Base-by-base conservation (phyloP, 2,888 invertebrate species). In the Apotomis betuletana region DNA sequence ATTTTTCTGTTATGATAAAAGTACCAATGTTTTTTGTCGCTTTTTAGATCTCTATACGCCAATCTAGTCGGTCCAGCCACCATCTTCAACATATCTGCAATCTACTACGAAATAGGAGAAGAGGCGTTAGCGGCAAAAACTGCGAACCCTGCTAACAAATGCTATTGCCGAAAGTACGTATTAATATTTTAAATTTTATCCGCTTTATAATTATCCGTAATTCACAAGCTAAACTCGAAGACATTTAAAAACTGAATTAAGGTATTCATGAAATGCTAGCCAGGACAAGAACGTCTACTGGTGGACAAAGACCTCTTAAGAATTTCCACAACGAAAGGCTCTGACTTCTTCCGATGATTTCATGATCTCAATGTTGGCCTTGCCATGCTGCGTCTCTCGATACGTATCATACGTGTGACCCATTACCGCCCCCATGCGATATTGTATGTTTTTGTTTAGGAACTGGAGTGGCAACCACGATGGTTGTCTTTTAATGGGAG, bases 401-500 rank as follows among this genome's bases (percentile, higher is more conserved):
- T 27, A 27, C 27, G 27, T 2, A 27, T 27, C 27, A 27, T 27
- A 27, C 27, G 27, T 27, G 2, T 27, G 27, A 27, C 27, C 27
- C 27, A 27, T 1, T 1, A 1, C 15, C 15, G 15, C 27, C 27
- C 2, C 27, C 27, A 1, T 27, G 27, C 27, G 2, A 27, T 3
- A 41, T 6, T 3, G 0, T 41, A 41, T 41, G 41, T 10, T 6
- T 49, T 46, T 62, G 12, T 51, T 2, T 64, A 91, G 94, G 75
- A 89, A 93, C 76, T 90, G 94, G 91, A 86, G 92, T 80, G 80
- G 85, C 36, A 86, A 83, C 77, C 86, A 88, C 79, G 84, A 89
- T 77, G 93, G 92, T 0, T 95, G 95, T 77, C 85, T 94, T 0
- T 79, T 93, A 3, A 92, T 91, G 87, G 95, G 95, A 0, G 76